phyloP scores from a whole-genome alignment of 2,113 vertebrate genomes.

The Grus americana region DNA sequence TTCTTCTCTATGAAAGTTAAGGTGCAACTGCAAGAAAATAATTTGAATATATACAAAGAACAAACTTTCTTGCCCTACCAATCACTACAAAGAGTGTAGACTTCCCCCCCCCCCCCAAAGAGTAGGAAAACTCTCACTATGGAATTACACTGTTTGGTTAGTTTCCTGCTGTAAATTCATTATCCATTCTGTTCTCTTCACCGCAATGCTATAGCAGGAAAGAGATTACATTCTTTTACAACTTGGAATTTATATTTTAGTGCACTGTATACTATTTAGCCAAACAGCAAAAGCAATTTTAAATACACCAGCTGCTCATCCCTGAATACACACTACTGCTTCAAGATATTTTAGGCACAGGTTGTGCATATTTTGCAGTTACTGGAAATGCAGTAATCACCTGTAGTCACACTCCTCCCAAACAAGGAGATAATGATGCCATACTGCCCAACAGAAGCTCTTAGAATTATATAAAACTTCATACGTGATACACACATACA shows the following conservation, averaged over 20 bases:
- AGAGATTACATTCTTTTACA: slow-evolving; percentile 14
- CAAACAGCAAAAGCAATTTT: background rate
- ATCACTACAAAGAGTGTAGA: background rate
- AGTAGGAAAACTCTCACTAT: background rate
- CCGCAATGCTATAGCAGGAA: background rate
- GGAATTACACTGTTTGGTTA: background rate
- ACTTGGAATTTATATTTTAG: background rate
- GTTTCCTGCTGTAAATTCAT: background rate
- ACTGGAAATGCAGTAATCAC: background rate
- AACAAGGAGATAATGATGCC: fast-evolving
- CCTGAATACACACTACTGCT: background rate
- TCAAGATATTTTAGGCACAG: background rate
- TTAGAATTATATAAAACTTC: background rate
- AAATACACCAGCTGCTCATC: background rate
- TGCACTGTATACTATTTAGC: background rate
- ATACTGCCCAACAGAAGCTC: background rate
- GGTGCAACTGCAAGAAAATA: background rate
- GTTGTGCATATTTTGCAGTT: background rate
- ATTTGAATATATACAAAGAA: background rate
- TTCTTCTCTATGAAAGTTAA: background rate
- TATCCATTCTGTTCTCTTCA: background rate
- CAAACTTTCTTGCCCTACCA: background rate
- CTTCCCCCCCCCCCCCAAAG: too few relatives aligned
- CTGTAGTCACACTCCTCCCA: background rate
- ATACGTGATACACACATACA: background rate